A percentile compares a stretch with the other conserved stretches of the same genome.
phyloP scores from a whole-genome alignment of 2,113 vertebrate species.

The Cyprinodon brontotheroides region DNA sequence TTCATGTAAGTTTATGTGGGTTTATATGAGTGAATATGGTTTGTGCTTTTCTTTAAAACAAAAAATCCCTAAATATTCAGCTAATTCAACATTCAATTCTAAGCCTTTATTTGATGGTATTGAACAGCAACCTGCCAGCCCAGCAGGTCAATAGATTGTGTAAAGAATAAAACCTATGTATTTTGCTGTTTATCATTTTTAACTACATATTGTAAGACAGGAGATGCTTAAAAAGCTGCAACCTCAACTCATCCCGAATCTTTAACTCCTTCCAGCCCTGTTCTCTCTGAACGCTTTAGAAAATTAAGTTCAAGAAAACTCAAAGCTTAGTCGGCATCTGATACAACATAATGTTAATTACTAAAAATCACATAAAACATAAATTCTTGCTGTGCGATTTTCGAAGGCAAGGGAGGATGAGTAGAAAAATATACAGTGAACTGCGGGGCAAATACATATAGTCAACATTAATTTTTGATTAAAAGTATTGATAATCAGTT shows the following conservation, averaged over 20 bases:
- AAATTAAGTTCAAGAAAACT: neutral
- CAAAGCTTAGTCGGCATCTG: neutral
- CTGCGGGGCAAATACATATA: too few relatives aligned
- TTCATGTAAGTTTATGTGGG: too few relatives aligned
- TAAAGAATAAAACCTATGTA: too few relatives aligned
- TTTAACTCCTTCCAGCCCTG: neutral
- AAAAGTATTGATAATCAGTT: too few relatives aligned
- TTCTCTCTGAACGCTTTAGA: neutral
- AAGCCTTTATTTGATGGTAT: neutral
- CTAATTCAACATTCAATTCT: neutral
- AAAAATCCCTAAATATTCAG: neutral
- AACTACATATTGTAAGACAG: neutral
- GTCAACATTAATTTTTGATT: too few relatives aligned
- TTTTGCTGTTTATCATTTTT: neutral
- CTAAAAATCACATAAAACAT: neutral
- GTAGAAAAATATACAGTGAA: neutral
- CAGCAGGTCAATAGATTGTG: neutral
- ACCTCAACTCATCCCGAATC: neutral
- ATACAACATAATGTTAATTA: neutral
- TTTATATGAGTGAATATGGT: too few relatives aligned
- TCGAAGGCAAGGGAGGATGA: neutral
- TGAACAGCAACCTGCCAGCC: neutral
- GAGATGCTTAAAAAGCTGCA: too few relatives aligned
- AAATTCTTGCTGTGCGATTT: neutral
- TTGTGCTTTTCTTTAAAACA: neutral